Evolutionary conservation across 2,113 vertebrate species (phyloP), one percentile per base, ranked within the genome.

Genomic region (Phylloscopus trochilus): DNA sequence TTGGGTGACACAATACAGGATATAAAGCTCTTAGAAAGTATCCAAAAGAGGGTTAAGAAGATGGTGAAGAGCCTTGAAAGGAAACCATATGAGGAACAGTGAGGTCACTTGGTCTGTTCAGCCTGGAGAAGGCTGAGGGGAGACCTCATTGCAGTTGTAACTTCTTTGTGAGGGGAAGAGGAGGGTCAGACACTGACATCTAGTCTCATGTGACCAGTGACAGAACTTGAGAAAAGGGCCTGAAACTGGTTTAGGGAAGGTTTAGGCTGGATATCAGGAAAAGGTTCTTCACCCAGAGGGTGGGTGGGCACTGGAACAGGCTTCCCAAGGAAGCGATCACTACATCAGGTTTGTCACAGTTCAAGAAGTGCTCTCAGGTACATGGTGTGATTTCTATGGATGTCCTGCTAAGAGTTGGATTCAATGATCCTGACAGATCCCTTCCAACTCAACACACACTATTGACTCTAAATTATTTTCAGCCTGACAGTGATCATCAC

Each of bases 21-120:
- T 4, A 22, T 2, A 28, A 41, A 60, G n/a, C 28, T 30, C 3
- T 39, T 30, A n/a, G 19, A 46, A 22, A 39, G 13, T 28, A 19
- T 70, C 28, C 56, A 62, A n/a, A 69, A 5, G 28, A 24, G 15
- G 23, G 15, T n/a, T 6, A 62, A 0, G 2, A n/a, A 39, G n/a
- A 53, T 21, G 10, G 4, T 20, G 55, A 62, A 69, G 8, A 33
- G 15, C 19, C 33, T 69, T 28, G 47, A 78, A 9, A 5, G 2
- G 33, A 62, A 53, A 19, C 12, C 1, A 0, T 20, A 3, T n/a
- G 8, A 53, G 39, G 33, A 69, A 5, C 0, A 0, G 23, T 62
- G 33, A 69, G 23, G 33, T 44, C 33, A 28, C 55, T 39, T 15
- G 27, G 14, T 69, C 33, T 69, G 28, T n/a, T 69, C 39, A 69